Conservation (phyloP, 2,797 vertebrate species). For the Platyrinchus mystaceus region DNA sequence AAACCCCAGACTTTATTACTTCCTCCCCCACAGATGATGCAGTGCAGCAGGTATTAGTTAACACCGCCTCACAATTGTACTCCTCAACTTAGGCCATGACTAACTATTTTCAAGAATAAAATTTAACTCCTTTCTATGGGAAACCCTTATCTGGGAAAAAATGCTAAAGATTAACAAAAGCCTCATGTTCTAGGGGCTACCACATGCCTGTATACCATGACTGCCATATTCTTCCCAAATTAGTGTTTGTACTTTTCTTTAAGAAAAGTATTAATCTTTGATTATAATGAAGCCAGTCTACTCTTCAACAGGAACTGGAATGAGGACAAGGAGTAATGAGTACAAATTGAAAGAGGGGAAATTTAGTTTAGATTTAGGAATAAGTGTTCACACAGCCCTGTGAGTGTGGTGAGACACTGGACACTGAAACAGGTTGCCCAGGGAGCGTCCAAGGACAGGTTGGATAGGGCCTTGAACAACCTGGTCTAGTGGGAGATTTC, state of each 20-base stretch:
- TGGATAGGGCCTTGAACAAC: not conserved
- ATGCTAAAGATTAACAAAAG: not conserved
- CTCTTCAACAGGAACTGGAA: not conserved
- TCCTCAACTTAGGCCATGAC: not conserved
- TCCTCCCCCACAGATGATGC: not conserved
- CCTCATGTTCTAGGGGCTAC: not conserved
- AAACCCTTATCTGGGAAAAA: not conserved
- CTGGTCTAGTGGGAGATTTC: not conserved
- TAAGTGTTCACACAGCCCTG: not conserved
- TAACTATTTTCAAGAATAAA: not conserved
- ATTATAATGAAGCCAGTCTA: not conserved
- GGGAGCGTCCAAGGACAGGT: not conserved
- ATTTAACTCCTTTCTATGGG: not conserved
- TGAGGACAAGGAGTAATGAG: not conserved
- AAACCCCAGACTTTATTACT: not conserved
- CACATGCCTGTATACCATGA: not conserved
- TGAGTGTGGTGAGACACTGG: not conserved
- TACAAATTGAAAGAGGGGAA: not conserved
- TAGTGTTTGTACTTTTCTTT: not conserved
- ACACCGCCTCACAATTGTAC: not conserved
- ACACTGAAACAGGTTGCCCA: not conserved
- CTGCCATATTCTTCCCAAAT: not conserved
- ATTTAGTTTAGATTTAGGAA: not conserved
- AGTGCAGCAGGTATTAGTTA: not conserved
- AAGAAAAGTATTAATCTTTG: not conserved